phyloP scores from a whole-genome alignment of 2,113 vertebrate species.

The Sander vitreus region DNA sequence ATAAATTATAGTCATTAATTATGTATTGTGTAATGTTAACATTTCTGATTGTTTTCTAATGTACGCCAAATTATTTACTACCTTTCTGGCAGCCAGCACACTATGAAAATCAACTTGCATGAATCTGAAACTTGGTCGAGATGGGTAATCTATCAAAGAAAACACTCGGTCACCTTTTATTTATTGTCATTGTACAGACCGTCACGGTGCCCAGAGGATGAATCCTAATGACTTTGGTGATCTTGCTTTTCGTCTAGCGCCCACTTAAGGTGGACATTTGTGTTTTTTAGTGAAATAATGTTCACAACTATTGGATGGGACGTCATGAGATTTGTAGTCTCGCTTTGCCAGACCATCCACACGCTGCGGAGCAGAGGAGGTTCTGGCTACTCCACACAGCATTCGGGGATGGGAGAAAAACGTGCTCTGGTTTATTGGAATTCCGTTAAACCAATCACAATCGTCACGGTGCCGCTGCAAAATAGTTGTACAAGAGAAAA shows the following conservation, averaged over 20 bases:
- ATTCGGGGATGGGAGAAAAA: too few relatives aligned
- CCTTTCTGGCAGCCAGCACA: not conserved
- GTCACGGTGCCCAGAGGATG: not conserved
- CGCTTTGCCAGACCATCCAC: too few relatives aligned
- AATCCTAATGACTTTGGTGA: not conserved
- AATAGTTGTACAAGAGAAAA: too few relatives aligned
- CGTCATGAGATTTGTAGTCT: too few relatives aligned
- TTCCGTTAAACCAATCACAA: too few relatives aligned
- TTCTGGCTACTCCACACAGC: too few relatives aligned
- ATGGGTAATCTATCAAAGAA: not conserved
- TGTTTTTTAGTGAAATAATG: not conserved
- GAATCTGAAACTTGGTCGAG: not conserved
- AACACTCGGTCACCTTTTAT: not conserved
- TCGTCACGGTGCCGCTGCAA: too few relatives aligned
- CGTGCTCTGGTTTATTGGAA: too few relatives aligned
- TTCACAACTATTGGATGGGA: too few relatives aligned
- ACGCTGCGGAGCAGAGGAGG: too few relatives aligned
- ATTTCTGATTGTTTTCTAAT: not conserved
- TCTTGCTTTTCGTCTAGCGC: not conserved
- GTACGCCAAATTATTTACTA: not conserved
- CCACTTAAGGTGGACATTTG: not conserved
- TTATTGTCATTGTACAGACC: not conserved
- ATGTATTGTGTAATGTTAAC: not conserved
- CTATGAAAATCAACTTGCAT: not conserved
- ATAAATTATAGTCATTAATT: not conserved